A percentile compares a stretch with the other conserved stretches of the same genome.
Conservation (phyloP, 2,888 invertebrate genomes). For the Drosophila limbata region DNA sequence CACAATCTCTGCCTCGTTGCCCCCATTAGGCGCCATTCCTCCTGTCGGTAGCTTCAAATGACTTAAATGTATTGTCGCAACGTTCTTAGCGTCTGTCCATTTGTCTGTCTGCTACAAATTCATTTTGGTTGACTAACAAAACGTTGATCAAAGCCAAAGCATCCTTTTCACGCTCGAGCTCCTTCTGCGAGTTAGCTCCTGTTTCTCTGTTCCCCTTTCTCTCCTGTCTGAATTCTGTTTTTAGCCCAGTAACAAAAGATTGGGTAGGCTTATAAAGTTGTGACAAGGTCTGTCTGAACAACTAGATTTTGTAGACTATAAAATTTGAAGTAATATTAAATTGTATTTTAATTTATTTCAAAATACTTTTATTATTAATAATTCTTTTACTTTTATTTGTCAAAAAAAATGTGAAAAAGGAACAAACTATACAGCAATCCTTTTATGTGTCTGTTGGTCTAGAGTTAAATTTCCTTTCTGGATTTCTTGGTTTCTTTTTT, state of each 20-base stretch:
- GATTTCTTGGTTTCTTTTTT: too few relatives aligned
- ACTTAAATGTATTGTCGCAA: conserved; percentile 73
- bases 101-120: conserved; percentile 61
- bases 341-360: too few relatives aligned
- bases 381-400: too few relatives aligned
- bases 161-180: conserved; percentile 80
- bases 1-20: conserved; percentile 3
- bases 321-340: too few relatives aligned
- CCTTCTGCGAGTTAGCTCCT: conserved; percentile 39
- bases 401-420: too few relatives aligned
- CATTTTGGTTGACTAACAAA: conserved; percentile 81
- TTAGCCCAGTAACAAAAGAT: not conserved
- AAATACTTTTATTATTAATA: too few relatives aligned
- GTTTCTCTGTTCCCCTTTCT: not conserved
- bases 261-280: not conserved
- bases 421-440: too few relatives aligned
- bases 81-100: conserved; percentile 17
- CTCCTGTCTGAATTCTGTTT: not conserved
- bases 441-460: too few relatives aligned
- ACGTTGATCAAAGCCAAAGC: conserved; percentile 80
- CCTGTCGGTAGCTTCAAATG: conserved; percentile 37
- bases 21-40: conserved; percentile 17
- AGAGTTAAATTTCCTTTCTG: too few relatives aligned
- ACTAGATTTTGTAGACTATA: too few relatives aligned
- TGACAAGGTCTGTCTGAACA: not conserved